Evolutionary conservation across 2,888 invertebrate species (phyloP), one percentile per base, ranked within the genome.

Genomic region (Chrysolina oricalcia): DNA sequence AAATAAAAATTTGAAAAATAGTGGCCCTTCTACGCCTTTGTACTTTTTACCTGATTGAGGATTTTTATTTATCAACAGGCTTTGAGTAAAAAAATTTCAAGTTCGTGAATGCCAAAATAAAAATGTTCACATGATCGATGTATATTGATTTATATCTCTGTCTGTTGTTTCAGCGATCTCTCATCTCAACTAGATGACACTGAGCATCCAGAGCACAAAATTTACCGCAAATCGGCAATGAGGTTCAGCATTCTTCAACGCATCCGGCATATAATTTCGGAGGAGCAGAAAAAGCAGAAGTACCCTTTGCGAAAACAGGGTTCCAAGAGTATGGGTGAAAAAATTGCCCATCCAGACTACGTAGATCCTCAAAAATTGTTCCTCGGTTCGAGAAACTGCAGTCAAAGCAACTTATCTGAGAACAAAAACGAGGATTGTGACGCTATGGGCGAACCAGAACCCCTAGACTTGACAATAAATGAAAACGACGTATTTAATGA

Each of bases 281-380:
- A 87, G 80, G 87, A 87, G 78, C 86, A 86, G 76, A 86, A 82
- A 78, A 81, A 82, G n/a, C 85, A 85, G 43, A 90, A 78, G 83
- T 91, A 91, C 85, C 84, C 91, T 27, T 90, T 92, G 75, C 94
- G 94, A 84, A 94, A 94, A 85, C 95, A 94, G 88, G 95, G 96
- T 13, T 96, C 96, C 81, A 94, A 95, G 80, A 92, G 93, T 75
- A 91, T 96, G 80, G 97, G 97, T 0, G 97, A 96, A 53, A 93
- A 97, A 79, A 96, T 97, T 86, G 97, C 97, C 0, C 93, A 95
- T 81, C 93, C 95, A 0, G 96, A 97, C 86, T 97, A 97, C 83
- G 95, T 94, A 0, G 95, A 96, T 86, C 96, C 96, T 0, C 92
- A 93, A 67, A 92, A 94, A 19, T 89, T 96, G 21, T 91, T 89